These are phyloP conservation scores for Lepas anatifera DNA, from an alignment of 2,888 invertebrate genomes.

Conservation along the genomic window DNA sequence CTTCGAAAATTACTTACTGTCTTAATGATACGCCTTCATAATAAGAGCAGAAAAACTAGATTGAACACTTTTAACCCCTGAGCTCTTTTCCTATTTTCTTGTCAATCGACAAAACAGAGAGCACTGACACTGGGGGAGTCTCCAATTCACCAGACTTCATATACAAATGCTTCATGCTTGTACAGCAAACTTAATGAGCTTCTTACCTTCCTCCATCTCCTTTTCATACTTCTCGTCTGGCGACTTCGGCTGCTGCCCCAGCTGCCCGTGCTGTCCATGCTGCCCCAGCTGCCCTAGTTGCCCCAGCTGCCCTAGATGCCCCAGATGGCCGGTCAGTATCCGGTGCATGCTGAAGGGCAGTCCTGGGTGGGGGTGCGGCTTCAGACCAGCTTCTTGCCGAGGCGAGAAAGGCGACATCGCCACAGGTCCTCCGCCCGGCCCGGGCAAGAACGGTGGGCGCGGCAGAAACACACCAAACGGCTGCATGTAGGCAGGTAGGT, in stretches of 20 bases:
- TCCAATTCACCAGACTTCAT: too few species aligned
- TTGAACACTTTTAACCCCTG: too few species aligned
- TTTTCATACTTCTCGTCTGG: background rate
- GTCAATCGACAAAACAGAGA: too few species aligned
- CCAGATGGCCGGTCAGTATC: constrained; percentile 5
- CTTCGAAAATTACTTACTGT: too few species aligned
- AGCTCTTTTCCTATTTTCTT: too few species aligned
- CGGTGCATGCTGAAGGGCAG: constrained; percentile 13
- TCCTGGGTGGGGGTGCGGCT: background rate
- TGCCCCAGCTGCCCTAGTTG: background rate
- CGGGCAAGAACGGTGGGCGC: background rate
- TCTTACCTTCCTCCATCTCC: background rate
- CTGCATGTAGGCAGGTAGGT: background rate
- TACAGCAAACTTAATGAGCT: too few species aligned
- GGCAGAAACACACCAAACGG: background rate
- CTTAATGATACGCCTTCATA: too few species aligned
- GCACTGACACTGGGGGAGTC: too few species aligned
- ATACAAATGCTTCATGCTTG: too few species aligned
- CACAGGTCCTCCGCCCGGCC: background rate
- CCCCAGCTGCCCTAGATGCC: background rate
- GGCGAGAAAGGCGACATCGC: background rate
- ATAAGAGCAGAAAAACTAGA: too few species aligned
- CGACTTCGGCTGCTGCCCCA: background rate
- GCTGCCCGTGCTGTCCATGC: background rate
- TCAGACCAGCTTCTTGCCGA: background rate